Percentiles rank a stretch among this genome's conserved stretches.
Conservation (phyloP, 2,797 vertebrate species). For the Antrozous pallidus region DNA sequence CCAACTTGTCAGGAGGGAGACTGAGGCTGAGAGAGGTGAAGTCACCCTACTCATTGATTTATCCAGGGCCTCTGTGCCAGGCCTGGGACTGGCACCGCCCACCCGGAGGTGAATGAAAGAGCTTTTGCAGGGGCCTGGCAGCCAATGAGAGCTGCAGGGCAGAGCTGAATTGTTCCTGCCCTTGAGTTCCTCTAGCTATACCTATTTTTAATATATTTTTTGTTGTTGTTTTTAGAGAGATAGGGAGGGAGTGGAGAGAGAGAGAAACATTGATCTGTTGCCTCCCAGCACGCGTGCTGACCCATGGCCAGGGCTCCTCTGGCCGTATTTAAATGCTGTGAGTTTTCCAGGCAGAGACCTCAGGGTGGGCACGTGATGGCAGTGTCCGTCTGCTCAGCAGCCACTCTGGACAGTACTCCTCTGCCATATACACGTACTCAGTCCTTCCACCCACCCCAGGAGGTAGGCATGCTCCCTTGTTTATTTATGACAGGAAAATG, state of each 20-base stretch:
- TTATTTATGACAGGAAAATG: not conserved
- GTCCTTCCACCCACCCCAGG: not conserved
- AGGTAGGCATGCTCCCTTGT: not conserved
- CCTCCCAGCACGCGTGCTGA: too few relatives aligned
- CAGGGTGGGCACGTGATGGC: accelerated
- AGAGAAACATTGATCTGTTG: too few relatives aligned
- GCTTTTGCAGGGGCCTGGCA: not conserved
- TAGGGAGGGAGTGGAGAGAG: too few relatives aligned
- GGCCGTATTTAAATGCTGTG: too few relatives aligned
- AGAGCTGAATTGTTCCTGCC: not conserved
- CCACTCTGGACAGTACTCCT: not conserved
- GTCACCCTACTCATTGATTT: not conserved
- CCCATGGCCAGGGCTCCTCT: too few relatives aligned
- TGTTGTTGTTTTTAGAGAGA: too few relatives aligned
- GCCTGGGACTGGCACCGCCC: not conserved
- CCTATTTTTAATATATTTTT: too few relatives aligned
- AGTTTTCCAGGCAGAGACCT: not conserved
- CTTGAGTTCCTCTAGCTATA: not conserved
- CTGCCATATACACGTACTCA: accelerated
- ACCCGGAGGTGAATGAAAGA: not conserved
- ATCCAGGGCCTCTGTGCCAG: not conserved
- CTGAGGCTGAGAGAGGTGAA: not conserved
- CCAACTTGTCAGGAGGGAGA: not conserved
- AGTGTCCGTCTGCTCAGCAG: not conserved
- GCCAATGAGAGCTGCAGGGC: not conserved